These are phyloP conservation scores for Perca fluviatilis DNA, from an alignment of 2,113 vertebrate species.

Conservation along the genomic window DNA sequence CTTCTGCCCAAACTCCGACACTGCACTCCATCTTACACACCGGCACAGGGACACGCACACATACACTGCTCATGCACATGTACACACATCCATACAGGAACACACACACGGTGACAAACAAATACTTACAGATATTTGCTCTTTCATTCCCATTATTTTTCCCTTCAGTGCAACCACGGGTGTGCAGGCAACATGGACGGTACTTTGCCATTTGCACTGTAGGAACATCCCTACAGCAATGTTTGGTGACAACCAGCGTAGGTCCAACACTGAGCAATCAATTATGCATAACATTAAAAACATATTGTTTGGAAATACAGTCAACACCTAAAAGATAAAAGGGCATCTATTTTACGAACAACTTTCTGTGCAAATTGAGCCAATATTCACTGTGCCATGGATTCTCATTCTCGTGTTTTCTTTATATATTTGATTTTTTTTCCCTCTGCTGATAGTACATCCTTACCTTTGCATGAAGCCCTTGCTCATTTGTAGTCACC, in stretches of 20 bases:
- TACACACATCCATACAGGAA: constrained; percentile 51
- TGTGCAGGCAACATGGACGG: constrained; percentile 51
- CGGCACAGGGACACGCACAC: constrained; percentile 65
- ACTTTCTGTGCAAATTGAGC: constrained; percentile 36
- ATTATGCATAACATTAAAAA: constrained; percentile 50
- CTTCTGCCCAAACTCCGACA: constrained; percentile 84
- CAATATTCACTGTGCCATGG: constrained; percentile 45
- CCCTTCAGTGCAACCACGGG: constrained; percentile 49
- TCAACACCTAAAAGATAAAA: not conserved
- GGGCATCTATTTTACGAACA: constrained; percentile 5
- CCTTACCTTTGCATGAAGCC: constrained; percentile 26
- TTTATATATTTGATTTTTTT: constrained; percentile 22
- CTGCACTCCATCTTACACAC: constrained; percentile 82
- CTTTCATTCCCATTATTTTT: constrained; percentile 78
- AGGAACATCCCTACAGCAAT: constrained; percentile 54
- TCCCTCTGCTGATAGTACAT: constrained; percentile 24
- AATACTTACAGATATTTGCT: constrained; percentile 78
- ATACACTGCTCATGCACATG: constrained; percentile 53
- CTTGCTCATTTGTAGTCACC: constrained; percentile 7
- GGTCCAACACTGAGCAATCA: constrained; percentile 36
- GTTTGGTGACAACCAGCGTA: constrained; percentile 38
- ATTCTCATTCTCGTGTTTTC: constrained; percentile 39
- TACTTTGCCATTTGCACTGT: constrained; percentile 64
- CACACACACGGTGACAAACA: constrained; percentile 78
- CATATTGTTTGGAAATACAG: constrained; percentile 37